Percentiles rank a stretch among this genome's conserved stretches.
These are phyloP conservation scores for Crotalus viridis DNA, from an alignment of 2,113 vertebrate species.

Conservation along the genomic window DNA sequence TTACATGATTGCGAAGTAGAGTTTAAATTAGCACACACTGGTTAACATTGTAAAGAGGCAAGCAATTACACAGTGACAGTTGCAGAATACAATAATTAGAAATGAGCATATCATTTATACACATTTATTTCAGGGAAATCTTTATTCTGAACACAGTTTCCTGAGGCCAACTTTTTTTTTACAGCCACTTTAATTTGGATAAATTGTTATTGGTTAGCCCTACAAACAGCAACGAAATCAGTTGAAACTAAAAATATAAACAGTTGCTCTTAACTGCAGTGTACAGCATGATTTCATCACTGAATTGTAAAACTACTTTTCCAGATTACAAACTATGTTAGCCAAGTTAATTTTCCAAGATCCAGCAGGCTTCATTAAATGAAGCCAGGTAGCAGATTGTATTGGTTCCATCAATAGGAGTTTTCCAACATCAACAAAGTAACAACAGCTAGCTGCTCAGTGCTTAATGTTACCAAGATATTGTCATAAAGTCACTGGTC, in stretches of 20 bases:
- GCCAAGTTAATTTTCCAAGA: neutral
- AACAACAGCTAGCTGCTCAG: neutral
- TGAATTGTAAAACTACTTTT: neutral
- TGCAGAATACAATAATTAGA: neutral
- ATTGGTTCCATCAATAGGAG: neutral
- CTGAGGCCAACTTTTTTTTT: neutral
- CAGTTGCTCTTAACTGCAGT: neutral
- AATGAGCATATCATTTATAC: neutral
- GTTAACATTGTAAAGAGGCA: neutral
- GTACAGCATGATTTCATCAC: neutral
- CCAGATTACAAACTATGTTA: neutral
- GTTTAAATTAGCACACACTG: neutral
- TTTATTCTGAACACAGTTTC: neutral
- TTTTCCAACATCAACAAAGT: neutral
- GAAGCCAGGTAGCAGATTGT: neutral
- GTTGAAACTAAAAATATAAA: neutral
- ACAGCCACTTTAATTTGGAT: neutral
- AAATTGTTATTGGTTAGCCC: neutral
- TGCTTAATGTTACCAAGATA: neutral
- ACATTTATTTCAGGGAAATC: neutral
- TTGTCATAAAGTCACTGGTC: neutral
- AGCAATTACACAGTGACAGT: neutral
- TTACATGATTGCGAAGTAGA: neutral
- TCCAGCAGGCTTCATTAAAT: neutral
- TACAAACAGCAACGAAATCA: neutral